Evolutionary conservation across 1,140 invertebrate species (phyloP).

Genomic region (Diuraphis noxia): DNA sequence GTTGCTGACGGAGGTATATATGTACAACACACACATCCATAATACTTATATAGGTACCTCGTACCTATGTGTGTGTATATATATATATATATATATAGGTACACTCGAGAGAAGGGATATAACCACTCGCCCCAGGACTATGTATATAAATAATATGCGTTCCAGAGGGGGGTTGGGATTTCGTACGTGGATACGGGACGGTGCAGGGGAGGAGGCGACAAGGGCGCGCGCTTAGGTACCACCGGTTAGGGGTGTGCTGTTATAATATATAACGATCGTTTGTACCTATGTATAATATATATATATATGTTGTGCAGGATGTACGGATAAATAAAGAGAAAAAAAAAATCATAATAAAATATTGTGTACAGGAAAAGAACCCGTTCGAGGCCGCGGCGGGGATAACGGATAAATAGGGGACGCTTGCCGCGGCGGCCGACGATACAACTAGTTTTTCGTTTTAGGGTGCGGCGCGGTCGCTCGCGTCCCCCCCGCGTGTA

Average conservation of each 20-base stretch:
- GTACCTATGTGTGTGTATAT: too few relatives aligned
- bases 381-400: background rate
- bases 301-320: background rate
- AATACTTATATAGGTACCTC: too few relatives aligned
- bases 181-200: background rate
- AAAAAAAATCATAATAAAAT: constrained; percentile 8
- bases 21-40: too few relatives aligned
- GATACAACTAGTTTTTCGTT: constrained; percentile 1
- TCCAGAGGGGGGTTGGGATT: background rate
- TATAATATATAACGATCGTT: constrained; percentile 28
- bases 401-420: constrained; percentile 11
- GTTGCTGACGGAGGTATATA: background rate
- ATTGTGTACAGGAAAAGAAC: background rate
- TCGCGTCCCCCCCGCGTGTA: background rate
- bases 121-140: background rate
- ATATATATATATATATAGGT: too few relatives aligned
- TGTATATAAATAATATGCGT: background rate
- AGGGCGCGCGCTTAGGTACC: background rate
- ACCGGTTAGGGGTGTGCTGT: constrained; percentile 2
- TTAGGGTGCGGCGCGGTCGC: background rate
- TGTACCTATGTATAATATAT: background rate
- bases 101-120: background rate
- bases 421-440: background rate
- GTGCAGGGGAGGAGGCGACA: too few relatives aligned
- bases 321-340: background rate